Conservation (phyloP, 2,113 vertebrate species). For the Nestor notabilis region DNA sequence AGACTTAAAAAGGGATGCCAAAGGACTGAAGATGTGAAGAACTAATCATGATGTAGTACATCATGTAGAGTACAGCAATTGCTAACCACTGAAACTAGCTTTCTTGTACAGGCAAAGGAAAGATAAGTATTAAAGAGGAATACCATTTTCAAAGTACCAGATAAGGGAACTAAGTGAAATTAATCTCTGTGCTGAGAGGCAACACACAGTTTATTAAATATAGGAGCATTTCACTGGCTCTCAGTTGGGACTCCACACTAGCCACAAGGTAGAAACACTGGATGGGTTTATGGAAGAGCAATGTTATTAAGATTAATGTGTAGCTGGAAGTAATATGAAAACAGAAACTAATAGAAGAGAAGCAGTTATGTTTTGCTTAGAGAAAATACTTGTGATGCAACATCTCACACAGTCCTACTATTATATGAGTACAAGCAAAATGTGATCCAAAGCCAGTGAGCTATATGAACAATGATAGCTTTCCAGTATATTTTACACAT, state of each 20-base stretch:
- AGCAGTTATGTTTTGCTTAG: neutral
- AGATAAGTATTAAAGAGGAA: neutral
- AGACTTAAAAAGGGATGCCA: neutral
- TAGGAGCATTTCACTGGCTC: neutral
- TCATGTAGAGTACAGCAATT: neutral
- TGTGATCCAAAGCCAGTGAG: neutral
- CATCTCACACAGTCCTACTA: neutral
- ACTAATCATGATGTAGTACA: neutral
- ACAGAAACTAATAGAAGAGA: neutral
- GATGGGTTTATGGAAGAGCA: neutral
- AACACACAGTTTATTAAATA: neutral
- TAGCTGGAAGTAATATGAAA: neutral
- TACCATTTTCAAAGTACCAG: neutral
- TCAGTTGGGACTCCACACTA: neutral
- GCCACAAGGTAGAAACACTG: neutral
- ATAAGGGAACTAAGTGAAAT: neutral
- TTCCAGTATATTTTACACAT: neutral
- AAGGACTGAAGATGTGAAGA: neutral
- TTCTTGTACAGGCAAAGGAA: neutral
- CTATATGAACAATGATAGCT: rapidly evolving
- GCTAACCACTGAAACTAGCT: neutral
- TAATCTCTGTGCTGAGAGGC: neutral
- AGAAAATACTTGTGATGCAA: neutral
- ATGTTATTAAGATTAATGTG: neutral
- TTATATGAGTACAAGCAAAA: neutral